Evolutionary conservation across 1,140 invertebrate genomes (phyloP).

Genomic region (Nixonia krombeini): DNA sequence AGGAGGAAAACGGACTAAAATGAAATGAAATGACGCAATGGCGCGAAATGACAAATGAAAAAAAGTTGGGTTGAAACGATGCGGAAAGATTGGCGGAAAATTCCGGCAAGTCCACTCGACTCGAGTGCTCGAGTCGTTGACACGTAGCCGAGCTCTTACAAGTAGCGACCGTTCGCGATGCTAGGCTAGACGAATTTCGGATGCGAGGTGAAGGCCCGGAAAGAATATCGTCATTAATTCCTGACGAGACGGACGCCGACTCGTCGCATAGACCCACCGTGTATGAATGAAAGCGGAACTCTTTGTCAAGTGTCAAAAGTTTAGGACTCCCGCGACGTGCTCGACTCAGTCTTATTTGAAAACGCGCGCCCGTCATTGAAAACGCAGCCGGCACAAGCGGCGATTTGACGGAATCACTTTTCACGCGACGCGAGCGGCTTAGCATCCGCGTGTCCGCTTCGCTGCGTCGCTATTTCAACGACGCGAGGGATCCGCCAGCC

Average conservation of each 20-base stretch:
- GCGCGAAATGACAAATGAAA: too few species aligned
- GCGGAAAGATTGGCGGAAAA: too few species aligned
- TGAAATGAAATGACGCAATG: too few species aligned
- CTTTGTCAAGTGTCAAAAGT: conserved; percentile 30
- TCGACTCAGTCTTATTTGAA: conserved; percentile 10
- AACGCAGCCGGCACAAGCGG: conserved; percentile 12
- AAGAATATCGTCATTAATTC: conserved; percentile 40
- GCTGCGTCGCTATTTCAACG: conserved; percentile 13
- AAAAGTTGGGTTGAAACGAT: too few species aligned
- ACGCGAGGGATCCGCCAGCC: not conserved
- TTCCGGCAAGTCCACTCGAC: too few species aligned
- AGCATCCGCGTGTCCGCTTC: conserved; percentile 21
- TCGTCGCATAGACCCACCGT: not conserved
- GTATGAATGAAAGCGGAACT: conserved; percentile 21
- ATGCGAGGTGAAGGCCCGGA: conserved; percentile 27
- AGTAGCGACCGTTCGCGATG: not conserved
- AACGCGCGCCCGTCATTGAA: conserved; percentile 9
- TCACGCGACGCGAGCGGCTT: conserved; percentile 6
- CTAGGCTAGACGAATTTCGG: conserved; percentile 28
- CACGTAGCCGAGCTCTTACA: not conserved
- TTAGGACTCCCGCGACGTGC: conserved; percentile 6
- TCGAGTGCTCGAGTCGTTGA: not conserved
- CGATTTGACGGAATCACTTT: conserved; percentile 20
- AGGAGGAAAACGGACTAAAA: too few species aligned
- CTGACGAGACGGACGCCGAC: conserved; percentile 28